Evolutionary conservation across 2,797 vertebrate species (phyloP), one percentile per base, ranked within the genome.

Genomic region (Acanthopagrus latus): DNA sequence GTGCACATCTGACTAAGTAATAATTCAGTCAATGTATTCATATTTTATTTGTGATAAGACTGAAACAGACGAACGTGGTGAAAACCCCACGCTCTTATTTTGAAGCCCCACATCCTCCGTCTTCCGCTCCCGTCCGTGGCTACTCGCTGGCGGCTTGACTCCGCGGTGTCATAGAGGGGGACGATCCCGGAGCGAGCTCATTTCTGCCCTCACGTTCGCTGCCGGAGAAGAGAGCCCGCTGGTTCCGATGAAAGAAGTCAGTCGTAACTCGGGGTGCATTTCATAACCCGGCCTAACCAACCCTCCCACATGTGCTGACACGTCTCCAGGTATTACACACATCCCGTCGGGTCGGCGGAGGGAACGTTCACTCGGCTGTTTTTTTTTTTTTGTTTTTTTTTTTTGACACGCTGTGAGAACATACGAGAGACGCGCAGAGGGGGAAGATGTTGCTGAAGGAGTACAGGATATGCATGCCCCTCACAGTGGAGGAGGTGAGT

Each of bases 391-490:
- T 59, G n/a, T n/a, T n/a, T n/a, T n/a, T n/a, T n/a, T n/a, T n/a
- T n/a, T 84, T 59, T 84, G 86, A 86, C 84, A 89, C 90, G 67
- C 70, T 58, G 84, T 62, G 80, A 85, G 55, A 9, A 56, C 21
- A 48, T 1, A 63, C 27, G 27, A 29, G 70, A 85, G 76, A 78
- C 71, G 64, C 82, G 72, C 21, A 13, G 50, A 70, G 60, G 57
- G 66, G 79, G 92, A 96, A 95, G 96, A 98, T 98, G 97, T 95
- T 98, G 95, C 94, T 98, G 93, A 99, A 99, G 95, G 97, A 99
- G 95, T 98, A 98, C 93, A 95, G 97, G 95, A 99, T 99, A 96
- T 99, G 97, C 87, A 99, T 99, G 97, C 97, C 97, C 47, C 95
- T 99, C 86, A 98, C 97, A 62, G 97, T 99, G 75, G 97, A 98